Conservation (phyloP, 1,140 invertebrate genomes). For the Listronotus bonariensis region DNA sequence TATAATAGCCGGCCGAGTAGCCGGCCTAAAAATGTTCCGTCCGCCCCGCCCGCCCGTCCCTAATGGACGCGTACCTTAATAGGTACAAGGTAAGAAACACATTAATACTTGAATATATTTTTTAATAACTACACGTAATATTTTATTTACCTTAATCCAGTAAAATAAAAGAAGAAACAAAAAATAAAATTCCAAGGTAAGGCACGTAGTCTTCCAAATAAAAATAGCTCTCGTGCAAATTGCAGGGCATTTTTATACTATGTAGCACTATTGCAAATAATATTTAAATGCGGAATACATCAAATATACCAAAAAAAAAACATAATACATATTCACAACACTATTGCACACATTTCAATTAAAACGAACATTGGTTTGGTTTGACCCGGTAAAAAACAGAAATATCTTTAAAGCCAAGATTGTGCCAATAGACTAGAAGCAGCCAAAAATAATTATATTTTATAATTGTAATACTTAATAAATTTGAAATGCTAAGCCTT, state of each 20-base stretch:
- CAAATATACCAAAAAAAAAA: neutral
- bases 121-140: too few species aligned
- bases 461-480: conserved; percentile 8
- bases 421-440: conserved; percentile 25
- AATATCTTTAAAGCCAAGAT: conserved; percentile 29
- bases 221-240: conserved; percentile 6
- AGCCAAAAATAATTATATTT: conserved; percentile 33
- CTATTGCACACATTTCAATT: neutral
- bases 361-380: neutral
- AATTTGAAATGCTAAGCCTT: too few species aligned
- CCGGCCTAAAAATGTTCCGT: too few species aligned
- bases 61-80: too few species aligned
- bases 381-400: conserved; percentile 20
- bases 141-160: conserved; percentile 25
- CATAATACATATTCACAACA: neutral
- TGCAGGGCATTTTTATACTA: conserved; percentile 11
- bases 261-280: neutral
- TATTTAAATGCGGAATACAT: neutral
- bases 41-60: too few species aligned
- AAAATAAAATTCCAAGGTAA: conserved; percentile 26
- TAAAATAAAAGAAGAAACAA: conserved; percentile 12
- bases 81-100: too few species aligned
- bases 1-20: too few species aligned
- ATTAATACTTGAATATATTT: too few species aligned
- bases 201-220: conserved; percentile 24